Conservation (phyloP, 2,797 vertebrate species). For the Graptemys geographica region DNA sequence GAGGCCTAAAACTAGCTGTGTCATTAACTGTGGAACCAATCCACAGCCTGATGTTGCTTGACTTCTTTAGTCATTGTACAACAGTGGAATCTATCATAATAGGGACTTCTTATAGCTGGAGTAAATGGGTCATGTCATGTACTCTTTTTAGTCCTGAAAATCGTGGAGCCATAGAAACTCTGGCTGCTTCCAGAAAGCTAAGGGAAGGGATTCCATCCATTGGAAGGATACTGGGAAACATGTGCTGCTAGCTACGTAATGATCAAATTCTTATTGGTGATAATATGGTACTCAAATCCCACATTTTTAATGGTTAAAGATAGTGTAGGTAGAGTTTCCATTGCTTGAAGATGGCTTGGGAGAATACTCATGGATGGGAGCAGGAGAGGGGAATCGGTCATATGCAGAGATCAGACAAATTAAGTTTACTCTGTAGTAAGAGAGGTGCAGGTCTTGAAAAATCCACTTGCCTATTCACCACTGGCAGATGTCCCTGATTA, state of each 20-base stretch:
- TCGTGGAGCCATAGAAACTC: neutral
- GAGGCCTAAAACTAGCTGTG: neutral
- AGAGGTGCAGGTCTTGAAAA: neutral
- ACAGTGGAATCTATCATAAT: slow-evolving; percentile 16
- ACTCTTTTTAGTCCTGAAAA: neutral
- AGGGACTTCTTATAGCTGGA: slow-evolving; percentile 3
- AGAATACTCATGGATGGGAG: neutral
- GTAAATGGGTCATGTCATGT: neutral
- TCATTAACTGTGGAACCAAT: neutral
- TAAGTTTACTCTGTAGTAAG: neutral
- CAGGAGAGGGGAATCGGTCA: neutral
- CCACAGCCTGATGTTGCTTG: neutral
- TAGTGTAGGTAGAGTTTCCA: neutral
- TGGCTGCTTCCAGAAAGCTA: neutral
- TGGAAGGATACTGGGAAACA: neutral
- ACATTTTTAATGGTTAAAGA: neutral
- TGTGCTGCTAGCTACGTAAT: neutral
- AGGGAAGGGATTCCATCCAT: neutral
- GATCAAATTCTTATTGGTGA: neutral
- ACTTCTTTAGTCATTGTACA: neutral
- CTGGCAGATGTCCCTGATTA: neutral
- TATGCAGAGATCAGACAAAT: neutral
- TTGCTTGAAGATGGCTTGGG: neutral
- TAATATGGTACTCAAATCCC: neutral
- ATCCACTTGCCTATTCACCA: neutral